Percentiles rank a stretch among this genome's conserved stretches.
Evolutionary conservation across 1,140 invertebrate genomes (phyloP).

Genomic region (Oreohelix idahoensis): DNA sequence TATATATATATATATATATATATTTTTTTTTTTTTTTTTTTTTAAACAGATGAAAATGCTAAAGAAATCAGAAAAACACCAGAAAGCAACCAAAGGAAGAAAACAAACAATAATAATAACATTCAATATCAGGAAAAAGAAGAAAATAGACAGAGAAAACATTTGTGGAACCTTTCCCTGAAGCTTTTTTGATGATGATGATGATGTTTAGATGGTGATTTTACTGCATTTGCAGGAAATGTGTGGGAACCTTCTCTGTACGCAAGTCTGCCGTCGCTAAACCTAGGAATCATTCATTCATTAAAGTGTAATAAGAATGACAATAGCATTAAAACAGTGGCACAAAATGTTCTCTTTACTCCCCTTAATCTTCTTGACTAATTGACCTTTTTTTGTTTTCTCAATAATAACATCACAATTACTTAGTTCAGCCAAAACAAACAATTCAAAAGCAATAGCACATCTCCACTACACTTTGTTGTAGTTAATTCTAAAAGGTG

Average conservation of each 20-base stretch:
- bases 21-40: no score
- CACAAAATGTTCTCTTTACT: not conserved
- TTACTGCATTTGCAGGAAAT: slow-evolving; percentile 2
- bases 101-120: not conserved
- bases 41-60: no score
- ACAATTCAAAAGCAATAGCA: no score
- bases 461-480: no score
- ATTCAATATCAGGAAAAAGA: not conserved
- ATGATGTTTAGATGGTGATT: slow-evolving; percentile 2
- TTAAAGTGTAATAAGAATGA: not conserved
- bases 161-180: slow-evolving; percentile 11
- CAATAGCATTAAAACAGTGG: not conserved
- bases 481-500: no score
- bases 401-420: no score
- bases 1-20: no score
- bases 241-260: not conserved
- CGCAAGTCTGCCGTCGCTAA: not conserved
- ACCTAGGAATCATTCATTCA: slow-evolving; percentile 13
- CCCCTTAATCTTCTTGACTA: no score
- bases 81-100: no score
- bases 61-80: no score
- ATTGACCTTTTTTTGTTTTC: no score
- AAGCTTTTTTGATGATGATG: slow-evolving; percentile 9
- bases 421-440: no score
- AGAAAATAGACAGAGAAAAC: not conserved